Conservation (phyloP, 1,140 invertebrate genomes). For the Tetragnatha versicolor region DNA sequence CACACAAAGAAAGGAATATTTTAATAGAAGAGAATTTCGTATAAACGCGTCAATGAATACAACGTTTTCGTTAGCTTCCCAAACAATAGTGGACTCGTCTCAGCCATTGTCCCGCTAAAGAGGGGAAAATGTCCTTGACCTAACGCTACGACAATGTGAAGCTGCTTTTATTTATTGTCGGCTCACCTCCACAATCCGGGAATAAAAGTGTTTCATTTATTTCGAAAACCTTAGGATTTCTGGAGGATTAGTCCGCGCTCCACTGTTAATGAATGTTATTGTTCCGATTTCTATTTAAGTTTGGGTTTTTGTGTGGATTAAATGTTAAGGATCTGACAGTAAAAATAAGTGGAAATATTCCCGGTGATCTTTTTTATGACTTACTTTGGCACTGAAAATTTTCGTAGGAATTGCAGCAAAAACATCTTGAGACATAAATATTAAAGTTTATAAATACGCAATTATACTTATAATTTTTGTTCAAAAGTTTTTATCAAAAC, state of each 20-base stretch:
- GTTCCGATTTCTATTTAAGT: too few species aligned
- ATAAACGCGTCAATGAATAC: constrained; percentile 40
- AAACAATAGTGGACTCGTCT: constrained; percentile 42
- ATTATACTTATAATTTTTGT: too few species aligned
- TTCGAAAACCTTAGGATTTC: constrained; percentile 16
- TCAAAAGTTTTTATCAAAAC: too few species aligned
- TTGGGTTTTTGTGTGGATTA: too few species aligned
- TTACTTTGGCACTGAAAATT: too few species aligned
- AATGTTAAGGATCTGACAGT: too few species aligned
- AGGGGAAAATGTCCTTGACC: constrained; percentile 45
- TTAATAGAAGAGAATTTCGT: constrained; percentile 7
- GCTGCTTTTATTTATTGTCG: constrained; percentile 1
- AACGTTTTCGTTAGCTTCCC: constrained; percentile 5
- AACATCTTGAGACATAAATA: too few species aligned
- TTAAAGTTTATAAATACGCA: too few species aligned
- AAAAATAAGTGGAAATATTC: too few species aligned
- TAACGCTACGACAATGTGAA: constrained; percentile 39
- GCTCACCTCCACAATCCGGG: neutral
- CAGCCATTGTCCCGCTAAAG: constrained; percentile 28
- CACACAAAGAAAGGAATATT: constrained; percentile 13
- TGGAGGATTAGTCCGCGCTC: constrained; percentile 5
- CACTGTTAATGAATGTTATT: too few species aligned
- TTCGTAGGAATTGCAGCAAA: too few species aligned
- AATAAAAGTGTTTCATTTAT: constrained; percentile 15
- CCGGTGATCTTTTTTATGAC: too few species aligned